Base-by-base conservation (phyloP, 2,888 invertebrate species). In the Drosophila kuntzei region DNA sequence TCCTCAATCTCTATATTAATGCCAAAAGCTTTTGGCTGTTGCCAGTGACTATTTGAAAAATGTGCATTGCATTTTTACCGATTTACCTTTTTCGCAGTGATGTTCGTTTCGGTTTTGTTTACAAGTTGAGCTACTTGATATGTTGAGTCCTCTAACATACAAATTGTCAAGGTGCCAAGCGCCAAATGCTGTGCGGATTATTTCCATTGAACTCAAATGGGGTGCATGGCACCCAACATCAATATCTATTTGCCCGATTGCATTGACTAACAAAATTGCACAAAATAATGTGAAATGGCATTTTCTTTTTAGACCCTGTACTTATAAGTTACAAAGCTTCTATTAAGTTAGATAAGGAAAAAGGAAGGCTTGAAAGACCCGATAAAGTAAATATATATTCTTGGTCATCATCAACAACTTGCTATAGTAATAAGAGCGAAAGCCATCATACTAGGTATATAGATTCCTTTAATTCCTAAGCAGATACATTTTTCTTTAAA, bases 111-210 rank as follows among this genome's bases (percentile, higher is more conserved):
- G 68, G 68, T 70, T 66, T 70, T 83, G 80, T 79, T 74, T 81
- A 71, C 74, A 80, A 65, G 64, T 58, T 63, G 55, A 66, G 66
- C 70, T 54, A 61, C 53, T 69, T 64, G 77, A 75, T 72, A 62
- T 76, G 59, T 59, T 36, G 16, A 39, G 27, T 69, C 27, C 43
- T 22, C 29, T 43, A 39, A 50, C 51, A 68, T 70, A 87, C 77
- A 87, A 87, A 83, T 83, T 87, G 86, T 81, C 88, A 79, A 81
- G 82, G 86, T 83, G 88, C 71, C 86, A 87, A 79, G 82, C 69
- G 82, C 70, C 82, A 85, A 82, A 81, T 79, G 81, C 60, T 67
- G 44, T 68, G 36, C 39, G 65, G 69, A 79, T 80, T 79, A 70
- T 66, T 62, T 63, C 60, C 47, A 51, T 66, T 62, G 53, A 37